Evolutionary conservation across 2,113 vertebrate genomes (phyloP), one percentile per base, ranked within the genome.

Genomic region (Actenoides hombroni): DNA sequence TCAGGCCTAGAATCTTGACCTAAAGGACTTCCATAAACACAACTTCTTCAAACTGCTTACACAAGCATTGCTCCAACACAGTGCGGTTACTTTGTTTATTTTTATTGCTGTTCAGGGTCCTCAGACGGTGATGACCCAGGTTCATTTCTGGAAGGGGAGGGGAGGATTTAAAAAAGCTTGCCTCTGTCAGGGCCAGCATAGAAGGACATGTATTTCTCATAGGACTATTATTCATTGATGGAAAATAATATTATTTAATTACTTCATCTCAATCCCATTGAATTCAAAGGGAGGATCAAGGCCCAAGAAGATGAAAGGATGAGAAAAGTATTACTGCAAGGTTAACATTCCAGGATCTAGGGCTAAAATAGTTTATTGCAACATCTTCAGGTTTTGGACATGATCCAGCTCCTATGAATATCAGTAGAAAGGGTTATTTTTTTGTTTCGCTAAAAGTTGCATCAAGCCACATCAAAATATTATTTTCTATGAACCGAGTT

Each of bases 31-130:
- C 96, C 96, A 95, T 94, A 97, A 98, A 98, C 95, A 98, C 81
- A 95, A 94, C 83, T 97, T 98, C 98, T 97, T 93, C 95, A 98
- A 94, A 97, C 94, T 98, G 98, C 96, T 98, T 95, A 98, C 87
- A 96, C 49, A 98, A 98, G 97, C 97, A 95, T 70, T 78, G 67
- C 42, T 98, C 98, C 98, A 98, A 90, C 94, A 91, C 97, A 94
- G 97, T 97, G 97, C 53, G 97, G 98, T 97, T 98, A 97, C 98
- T 97, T 97, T 98, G 98, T 98, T 99, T 98, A 97, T 98, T 98
- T 98, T 98, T 96, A 96, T 97, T 97, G 78, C 95, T 93, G 96
- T 86, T 98, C 98, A 98, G 96, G 98, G 97, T 95, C 70, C 93
- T 95, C 93, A 92, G 77, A 95, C 59, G 94, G 82, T 97, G 96